Conservation (phyloP, 2,888 invertebrate genomes). For the Notodonta dromedarius region DNA sequence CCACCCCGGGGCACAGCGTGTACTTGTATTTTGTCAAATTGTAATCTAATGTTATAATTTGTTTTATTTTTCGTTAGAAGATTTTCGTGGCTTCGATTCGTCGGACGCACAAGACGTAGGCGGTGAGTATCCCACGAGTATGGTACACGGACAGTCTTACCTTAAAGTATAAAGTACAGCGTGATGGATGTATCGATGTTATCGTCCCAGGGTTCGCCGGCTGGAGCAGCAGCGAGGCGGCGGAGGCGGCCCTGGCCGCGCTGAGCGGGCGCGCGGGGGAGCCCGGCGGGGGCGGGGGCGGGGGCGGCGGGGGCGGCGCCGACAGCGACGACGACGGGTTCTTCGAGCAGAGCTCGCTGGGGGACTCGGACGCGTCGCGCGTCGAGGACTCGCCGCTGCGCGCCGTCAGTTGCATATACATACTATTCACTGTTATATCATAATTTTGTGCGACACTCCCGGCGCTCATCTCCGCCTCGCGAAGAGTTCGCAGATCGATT, state of each 20-base stretch:
- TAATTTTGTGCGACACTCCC: too few species aligned
- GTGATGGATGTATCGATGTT: too few species aligned
- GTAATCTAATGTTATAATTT: neutral
- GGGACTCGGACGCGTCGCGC: constrained; percentile 50
- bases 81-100: constrained; percentile 52
- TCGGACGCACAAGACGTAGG: constrained; percentile 30
- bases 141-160: too few species aligned
- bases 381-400: constrained; percentile 28
- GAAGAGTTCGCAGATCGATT: too few species aligned
- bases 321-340: constrained; percentile 75
- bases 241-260: constrained; percentile 23
- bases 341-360: constrained; percentile 70
- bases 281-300: constrained; percentile 18
- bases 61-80: constrained; percentile 21
- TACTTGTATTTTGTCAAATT: neutral
- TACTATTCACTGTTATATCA: too few species aligned
- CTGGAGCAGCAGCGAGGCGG: constrained; percentile 42
- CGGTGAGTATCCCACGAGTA: constrained; percentile 28
- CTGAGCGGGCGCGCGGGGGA: constrained; percentile 16
- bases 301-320: constrained; percentile 5
- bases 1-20: too few species aligned
- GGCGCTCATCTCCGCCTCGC: too few species aligned
- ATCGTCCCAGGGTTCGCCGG: constrained; percentile 47
- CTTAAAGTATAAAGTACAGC: too few species aligned
- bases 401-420: neutral